phyloP scores from a whole-genome alignment of 2,797 vertebrate species.

The Xenentodon cancila region DNA sequence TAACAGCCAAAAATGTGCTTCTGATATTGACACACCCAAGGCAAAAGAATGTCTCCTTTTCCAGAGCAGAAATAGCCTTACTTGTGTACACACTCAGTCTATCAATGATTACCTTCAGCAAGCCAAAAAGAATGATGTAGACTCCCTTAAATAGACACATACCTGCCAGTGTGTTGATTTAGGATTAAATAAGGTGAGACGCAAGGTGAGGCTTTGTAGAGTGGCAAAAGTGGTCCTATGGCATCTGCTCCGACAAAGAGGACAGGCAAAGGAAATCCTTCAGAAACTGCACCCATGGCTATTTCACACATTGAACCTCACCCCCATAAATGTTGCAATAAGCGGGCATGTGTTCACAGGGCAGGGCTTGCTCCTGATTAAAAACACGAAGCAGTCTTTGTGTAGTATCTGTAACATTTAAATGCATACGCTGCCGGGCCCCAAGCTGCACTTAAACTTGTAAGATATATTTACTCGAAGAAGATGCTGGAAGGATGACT shows the following conservation, averaged over 20 bases:
- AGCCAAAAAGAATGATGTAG: constrained; percentile 23
- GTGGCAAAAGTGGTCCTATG: constrained; percentile 8
- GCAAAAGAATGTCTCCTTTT: constrained; percentile 66
- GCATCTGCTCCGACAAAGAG: constrained; percentile 19
- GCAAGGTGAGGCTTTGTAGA: background rate
- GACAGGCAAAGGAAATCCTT: constrained; percentile 17
- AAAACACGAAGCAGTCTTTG: constrained; percentile 58
- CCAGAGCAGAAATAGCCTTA: constrained; percentile 34
- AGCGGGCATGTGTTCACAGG: constrained; percentile 62
- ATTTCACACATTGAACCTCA: constrained; percentile 50
- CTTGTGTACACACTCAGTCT: constrained; percentile 35
- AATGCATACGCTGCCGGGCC: constrained; percentile 15
- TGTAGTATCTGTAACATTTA: constrained; percentile 4
- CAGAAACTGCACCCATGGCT: constrained; percentile 39
- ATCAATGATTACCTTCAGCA: constrained; percentile 62
- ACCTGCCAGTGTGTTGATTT: constrained; percentile 53
- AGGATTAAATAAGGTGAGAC: constrained; percentile 24
- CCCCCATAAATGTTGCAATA: constrained; percentile 67
- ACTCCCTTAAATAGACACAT: constrained; percentile 44
- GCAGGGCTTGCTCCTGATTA: constrained; percentile 49
- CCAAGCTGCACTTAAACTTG: constrained; percentile 35
- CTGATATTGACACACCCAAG: constrained; percentile 64
- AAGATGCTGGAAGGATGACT: constrained; percentile 32
- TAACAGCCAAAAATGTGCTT: constrained; percentile 61
- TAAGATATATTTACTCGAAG: constrained; percentile 45